phyloP scores from a whole-genome alignment of 1,140 invertebrate genomes.

The Drosophila virilis region DNA sequence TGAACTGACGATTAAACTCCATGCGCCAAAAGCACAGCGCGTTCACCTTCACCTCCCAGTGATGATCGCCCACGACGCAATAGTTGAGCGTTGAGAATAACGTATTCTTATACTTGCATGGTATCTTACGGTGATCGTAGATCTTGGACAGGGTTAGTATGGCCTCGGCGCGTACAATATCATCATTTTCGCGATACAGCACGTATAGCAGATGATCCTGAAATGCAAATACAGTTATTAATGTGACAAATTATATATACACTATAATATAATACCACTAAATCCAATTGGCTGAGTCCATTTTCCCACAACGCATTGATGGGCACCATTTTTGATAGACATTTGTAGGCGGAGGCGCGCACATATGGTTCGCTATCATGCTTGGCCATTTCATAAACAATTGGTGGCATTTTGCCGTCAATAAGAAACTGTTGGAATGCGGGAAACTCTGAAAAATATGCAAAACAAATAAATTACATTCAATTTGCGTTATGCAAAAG shows the following conservation, averaged over 20 bases:
- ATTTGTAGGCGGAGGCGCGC: conserved; percentile 89
- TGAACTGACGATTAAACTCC: conserved; percentile 87
- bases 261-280: conserved; percentile 85
- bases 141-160: conserved; percentile 88
- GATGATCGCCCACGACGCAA: conserved; percentile 88
- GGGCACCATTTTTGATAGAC: conserved; percentile 88
- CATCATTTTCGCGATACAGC: conserved; percentile 89
- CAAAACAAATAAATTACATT: not conserved
- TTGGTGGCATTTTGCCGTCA: conserved; percentile 87
- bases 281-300: conserved; percentile 86
- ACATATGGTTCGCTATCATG: conserved; percentile 90
- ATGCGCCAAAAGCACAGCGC: conserved; percentile 89
- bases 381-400: conserved; percentile 87
- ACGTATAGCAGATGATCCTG: conserved; percentile 88
- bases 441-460: conserved; percentile 88
- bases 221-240: conserved; percentile 57
- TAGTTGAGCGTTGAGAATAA: conserved; percentile 87
- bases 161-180: conserved; percentile 89
- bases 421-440: conserved; percentile 89
- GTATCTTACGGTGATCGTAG: conserved; percentile 88
- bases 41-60: conserved; percentile 91
- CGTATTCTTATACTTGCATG: conserved; percentile 83
- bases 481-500: conserved; percentile 45
- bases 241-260: not conserved
- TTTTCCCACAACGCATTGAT: conserved; percentile 88